Conservation (phyloP, 2,888 invertebrate species). For the Trachelus troglodyta region DNA sequence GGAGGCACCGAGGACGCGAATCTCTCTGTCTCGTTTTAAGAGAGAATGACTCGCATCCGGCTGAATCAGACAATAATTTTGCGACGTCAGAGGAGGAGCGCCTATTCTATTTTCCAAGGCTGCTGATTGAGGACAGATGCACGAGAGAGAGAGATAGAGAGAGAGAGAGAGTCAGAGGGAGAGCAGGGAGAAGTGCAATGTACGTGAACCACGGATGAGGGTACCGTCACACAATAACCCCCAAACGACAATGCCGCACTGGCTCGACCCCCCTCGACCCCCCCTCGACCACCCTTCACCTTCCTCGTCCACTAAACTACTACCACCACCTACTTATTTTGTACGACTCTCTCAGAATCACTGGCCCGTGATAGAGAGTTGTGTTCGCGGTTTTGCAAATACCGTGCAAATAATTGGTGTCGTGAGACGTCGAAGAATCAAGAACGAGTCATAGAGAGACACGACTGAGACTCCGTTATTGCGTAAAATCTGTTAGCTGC, state of each 20-base stretch:
- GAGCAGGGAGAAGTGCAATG: constrained; percentile 51
- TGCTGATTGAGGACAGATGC: constrained; percentile 66
- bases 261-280: constrained; percentile 37
- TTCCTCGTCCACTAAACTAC: no score
- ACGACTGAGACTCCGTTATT: not conserved
- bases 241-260: constrained; percentile 52
- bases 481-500: constrained; percentile 60
- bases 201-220: constrained; percentile 50
- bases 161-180: not conserved
- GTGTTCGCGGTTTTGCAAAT: constrained; percentile 63
- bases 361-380: constrained; percentile 58
- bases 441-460: not conserved
- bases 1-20: not conserved
- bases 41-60: constrained; percentile 15
- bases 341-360: constrained; percentile 43
- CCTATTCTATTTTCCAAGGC: constrained; percentile 59
- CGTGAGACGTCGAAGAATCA: no score
- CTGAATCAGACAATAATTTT: constrained; percentile 47
- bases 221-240: constrained; percentile 59
- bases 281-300: no score
- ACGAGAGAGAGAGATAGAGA: constrained; percentile 40
- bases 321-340: no score
- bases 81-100: constrained; percentile 32
- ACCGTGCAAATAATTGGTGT: constrained; percentile 49
- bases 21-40: constrained; percentile 13